Percentiles rank a stretch among this genome's conserved stretches.
These are phyloP conservation scores for Arothron firmamentum DNA, from an alignment of 2,113 vertebrate species.

Conservation along the genomic window DNA sequence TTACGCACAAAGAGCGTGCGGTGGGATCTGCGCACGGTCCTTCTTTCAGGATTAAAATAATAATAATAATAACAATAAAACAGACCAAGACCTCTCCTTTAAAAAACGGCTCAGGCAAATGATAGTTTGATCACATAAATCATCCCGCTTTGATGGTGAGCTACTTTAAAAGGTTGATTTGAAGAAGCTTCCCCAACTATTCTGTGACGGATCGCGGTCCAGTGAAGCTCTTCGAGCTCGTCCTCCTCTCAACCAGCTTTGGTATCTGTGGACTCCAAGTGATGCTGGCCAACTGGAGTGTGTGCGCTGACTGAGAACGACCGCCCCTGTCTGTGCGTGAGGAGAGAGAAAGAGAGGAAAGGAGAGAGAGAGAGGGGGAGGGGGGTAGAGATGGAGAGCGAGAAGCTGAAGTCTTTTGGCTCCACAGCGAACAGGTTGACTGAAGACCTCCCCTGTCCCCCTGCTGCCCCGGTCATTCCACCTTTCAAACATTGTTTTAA, in stretches of 20 bases:
- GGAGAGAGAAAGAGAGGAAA: slow-evolving; percentile 33
- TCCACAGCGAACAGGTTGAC: slow-evolving; percentile 67
- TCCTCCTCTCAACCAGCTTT: slow-evolving; percentile 55
- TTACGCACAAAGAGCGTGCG: slow-evolving; percentile 24
- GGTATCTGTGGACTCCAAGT: slow-evolving; percentile 68
- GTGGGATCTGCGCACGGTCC: not conserved
- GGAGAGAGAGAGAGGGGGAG: slow-evolving; percentile 6
- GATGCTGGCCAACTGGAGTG: slow-evolving; percentile 64
- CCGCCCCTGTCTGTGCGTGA: slow-evolving; percentile 64
- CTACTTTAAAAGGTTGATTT: slow-evolving; percentile 38
- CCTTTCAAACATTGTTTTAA: too few species aligned
- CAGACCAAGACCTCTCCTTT: slow-evolving; percentile 13
- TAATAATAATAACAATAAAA: too few species aligned
- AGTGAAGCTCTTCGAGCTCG: slow-evolving; percentile 44
- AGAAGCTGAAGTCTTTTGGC: slow-evolving; percentile 49
- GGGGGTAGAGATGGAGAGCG: slow-evolving; percentile 11
- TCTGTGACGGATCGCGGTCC: slow-evolving; percentile 26
- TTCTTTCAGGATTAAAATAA: not conserved
- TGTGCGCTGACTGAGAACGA: slow-evolving; percentile 77
- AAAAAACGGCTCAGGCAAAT: slow-evolving; percentile 28
- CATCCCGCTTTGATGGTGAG: slow-evolving; percentile 8
- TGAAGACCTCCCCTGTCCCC: slow-evolving; percentile 23
- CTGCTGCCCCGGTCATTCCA: not conserved
- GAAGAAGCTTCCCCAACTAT: slow-evolving; percentile 15
- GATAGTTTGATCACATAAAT: slow-evolving; percentile 11